These are phyloP conservation scores for Actinopyga echinites DNA, from an alignment of 53 echinoderm and acorn worm genomes.

Conservation along the genomic window DNA sequence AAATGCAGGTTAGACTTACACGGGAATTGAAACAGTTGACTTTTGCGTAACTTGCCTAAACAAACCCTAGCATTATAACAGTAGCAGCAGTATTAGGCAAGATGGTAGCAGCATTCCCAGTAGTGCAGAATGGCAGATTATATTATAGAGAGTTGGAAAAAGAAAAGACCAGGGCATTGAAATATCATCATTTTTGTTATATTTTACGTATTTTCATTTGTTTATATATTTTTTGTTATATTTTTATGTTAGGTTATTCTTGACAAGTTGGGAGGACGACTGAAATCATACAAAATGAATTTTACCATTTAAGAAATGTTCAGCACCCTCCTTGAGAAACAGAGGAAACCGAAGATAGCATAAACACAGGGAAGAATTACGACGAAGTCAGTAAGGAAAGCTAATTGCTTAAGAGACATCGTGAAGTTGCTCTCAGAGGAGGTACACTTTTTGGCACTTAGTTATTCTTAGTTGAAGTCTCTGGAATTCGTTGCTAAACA, in stretches of 20 bases:
- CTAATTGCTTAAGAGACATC: no score
- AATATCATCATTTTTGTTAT: neutral
- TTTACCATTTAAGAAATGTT: constrained; percentile 39
- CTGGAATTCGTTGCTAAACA: no score
- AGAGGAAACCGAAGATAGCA: no score
- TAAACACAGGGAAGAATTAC: no score
- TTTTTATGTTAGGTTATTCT: constrained; percentile 37
- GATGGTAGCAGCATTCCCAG: constrained; percentile 57
- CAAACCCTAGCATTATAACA: neutral
- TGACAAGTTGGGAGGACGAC: neutral
- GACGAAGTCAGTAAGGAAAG: no score
- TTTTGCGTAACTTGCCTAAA: neutral
- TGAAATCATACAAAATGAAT: neutral
- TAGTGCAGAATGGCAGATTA: constrained; percentile 46
- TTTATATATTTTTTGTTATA: constrained; percentile 31
- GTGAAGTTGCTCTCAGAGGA: no score
- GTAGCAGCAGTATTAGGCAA: constrained; percentile 49
- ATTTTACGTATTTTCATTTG: constrained; percentile 26
- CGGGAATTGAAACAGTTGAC: neutral
- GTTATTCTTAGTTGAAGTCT: no score
- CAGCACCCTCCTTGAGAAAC: no score
- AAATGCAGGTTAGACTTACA: constrained; percentile 9
- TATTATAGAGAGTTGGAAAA: neutral
- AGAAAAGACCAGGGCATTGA: neutral
- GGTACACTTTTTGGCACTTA: no score